phyloP scores from a whole-genome alignment of 1,140 invertebrate genomes.

The Chironomus striatipennis region DNA sequence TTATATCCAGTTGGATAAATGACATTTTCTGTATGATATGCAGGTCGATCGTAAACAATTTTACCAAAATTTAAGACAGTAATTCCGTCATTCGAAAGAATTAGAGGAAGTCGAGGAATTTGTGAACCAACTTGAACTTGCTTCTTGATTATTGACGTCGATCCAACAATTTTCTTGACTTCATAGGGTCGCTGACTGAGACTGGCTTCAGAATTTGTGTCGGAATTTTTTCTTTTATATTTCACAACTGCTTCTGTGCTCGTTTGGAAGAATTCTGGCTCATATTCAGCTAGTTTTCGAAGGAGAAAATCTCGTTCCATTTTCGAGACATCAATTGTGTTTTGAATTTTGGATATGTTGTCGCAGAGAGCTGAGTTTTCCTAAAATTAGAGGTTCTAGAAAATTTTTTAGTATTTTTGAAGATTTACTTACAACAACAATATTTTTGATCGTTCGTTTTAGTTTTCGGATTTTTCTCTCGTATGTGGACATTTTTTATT shows the following conservation, averaged over 20 bases:
- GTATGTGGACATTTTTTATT: background rate
- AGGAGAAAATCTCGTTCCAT: background rate
- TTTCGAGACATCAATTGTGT: background rate
- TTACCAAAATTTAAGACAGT: background rate
- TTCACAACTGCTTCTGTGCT: background rate
- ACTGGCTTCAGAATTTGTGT: background rate
- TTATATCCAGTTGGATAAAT: background rate
- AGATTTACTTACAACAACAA: background rate
- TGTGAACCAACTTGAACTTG: background rate
- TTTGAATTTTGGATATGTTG: background rate
- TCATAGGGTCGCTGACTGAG: background rate
- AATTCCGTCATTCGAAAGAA: background rate
- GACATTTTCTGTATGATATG: background rate
- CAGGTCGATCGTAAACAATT: background rate
- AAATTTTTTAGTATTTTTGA: background rate
- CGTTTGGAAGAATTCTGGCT: background rate
- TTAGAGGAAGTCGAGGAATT: background rate
- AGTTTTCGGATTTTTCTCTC: background rate
- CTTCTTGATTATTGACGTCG: background rate
- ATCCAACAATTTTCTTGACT: background rate
- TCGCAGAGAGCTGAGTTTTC: background rate
- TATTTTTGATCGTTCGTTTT: background rate
- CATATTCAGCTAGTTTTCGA: background rate
- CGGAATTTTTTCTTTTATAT: constrained; percentile 10
- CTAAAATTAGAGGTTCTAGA: background rate